Conservation (phyloP, 2,888 invertebrate species). For the Apodemia zela region DNA sequence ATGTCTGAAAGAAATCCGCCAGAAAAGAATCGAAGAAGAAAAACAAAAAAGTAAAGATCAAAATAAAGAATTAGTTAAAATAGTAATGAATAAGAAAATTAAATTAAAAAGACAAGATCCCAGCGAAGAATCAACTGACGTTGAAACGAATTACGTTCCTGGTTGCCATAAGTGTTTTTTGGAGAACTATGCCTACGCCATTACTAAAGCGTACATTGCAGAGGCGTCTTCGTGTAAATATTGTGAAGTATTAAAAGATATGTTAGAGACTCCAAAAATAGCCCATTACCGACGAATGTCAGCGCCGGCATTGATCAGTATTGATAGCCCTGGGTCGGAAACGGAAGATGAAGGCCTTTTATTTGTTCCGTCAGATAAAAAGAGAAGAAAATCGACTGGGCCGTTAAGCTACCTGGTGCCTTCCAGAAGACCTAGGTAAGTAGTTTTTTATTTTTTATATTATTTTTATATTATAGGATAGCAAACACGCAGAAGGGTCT, state of each 20-base stretch:
- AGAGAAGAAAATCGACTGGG: slow-evolving; percentile 78
- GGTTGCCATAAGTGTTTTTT: slow-evolving; percentile 76
- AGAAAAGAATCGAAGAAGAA: slow-evolving; percentile 62
- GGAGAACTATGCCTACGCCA: slow-evolving; percentile 71
- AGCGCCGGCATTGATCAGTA: slow-evolving; percentile 76
- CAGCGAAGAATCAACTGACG: slow-evolving; percentile 70
- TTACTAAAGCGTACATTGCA: slow-evolving; percentile 68
- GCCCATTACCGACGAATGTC: slow-evolving; percentile 74
- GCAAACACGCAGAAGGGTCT: too few species aligned
- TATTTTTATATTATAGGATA: too few species aligned
- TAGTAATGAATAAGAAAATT: slow-evolving; percentile 58
- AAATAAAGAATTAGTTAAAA: slow-evolving; percentile 51
- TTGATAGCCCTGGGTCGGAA: slow-evolving; percentile 66
- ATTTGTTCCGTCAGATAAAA: slow-evolving; percentile 66
- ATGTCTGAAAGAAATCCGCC: slow-evolving; percentile 76
- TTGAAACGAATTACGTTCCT: slow-evolving; percentile 55
- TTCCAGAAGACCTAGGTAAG: slow-evolving; percentile 67
- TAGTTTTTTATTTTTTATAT: neutral
- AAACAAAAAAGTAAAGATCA: slow-evolving; percentile 58
- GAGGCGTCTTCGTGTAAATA: slow-evolving; percentile 69
- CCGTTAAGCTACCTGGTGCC: slow-evolving; percentile 64
- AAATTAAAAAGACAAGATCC: slow-evolving; percentile 53
- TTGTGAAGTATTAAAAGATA: slow-evolving; percentile 72
- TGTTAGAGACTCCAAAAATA: slow-evolving; percentile 62
- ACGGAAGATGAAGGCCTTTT: slow-evolving; percentile 67